A percentile compares a stretch with the other conserved stretches of the same genome.
These are phyloP conservation scores for Pseudomugil gertrudae DNA, from an alignment of 2,797 vertebrate species.

Conservation along the genomic window DNA sequence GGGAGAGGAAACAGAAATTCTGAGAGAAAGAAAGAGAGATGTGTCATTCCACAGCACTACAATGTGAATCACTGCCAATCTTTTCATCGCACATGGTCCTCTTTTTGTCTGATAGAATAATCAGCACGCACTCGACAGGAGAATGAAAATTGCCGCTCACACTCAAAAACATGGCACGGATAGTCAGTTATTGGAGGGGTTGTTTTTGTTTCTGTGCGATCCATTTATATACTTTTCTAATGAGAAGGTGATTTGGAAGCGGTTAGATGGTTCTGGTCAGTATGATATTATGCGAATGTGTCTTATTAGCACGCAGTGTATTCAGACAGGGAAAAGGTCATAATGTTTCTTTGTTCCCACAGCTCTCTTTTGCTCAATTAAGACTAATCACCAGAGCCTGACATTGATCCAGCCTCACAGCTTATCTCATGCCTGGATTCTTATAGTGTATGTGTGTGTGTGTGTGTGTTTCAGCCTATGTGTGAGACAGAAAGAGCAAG, in stretches of 20 bases:
- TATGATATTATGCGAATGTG: conserved; percentile 73
- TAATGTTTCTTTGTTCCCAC: conserved; percentile 80
- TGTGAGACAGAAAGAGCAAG: conserved; percentile 31
- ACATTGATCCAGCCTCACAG: conserved; percentile 80
- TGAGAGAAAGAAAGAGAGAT: conserved; percentile 64
- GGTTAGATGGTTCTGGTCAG: conserved; percentile 58
- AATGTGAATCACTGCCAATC: conserved; percentile 71
- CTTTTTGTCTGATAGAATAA: conserved; percentile 79
- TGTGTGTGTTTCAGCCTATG: not conserved
- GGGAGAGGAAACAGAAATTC: conserved; percentile 42
- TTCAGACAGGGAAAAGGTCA: conserved; percentile 81
- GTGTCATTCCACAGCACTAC: conserved; percentile 63
- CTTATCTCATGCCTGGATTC: conserved; percentile 68
- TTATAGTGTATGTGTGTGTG: conserved; percentile 33
- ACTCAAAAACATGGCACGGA: conserved; percentile 70
- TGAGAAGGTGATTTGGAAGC: conserved; percentile 72
- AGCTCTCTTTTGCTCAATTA: conserved; percentile 80
- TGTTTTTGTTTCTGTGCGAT: conserved; percentile 69
- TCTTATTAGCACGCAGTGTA: conserved; percentile 70
- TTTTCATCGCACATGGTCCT: conserved; percentile 61
- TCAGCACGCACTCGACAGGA: conserved; percentile 74
- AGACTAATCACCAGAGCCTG: conserved; percentile 77
- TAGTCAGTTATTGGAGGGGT: conserved; percentile 73
- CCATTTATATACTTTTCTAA: conserved; percentile 70
- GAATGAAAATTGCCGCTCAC: conserved; percentile 76